Conservation (phyloP, 2,888 invertebrate genomes). For the Reticulitermes lucifugus region DNA sequence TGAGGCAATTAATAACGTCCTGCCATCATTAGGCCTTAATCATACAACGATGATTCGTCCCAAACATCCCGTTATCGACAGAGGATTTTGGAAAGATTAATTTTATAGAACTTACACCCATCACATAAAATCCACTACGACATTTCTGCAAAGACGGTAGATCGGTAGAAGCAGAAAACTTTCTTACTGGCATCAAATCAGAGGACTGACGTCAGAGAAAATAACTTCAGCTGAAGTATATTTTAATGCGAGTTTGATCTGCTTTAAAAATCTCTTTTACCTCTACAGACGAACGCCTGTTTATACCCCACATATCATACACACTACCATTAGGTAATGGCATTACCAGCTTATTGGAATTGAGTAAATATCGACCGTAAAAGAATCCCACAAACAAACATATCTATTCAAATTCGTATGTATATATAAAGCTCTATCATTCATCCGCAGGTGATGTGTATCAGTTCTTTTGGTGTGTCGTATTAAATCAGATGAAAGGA, state of each 20-base stretch:
- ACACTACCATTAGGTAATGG: background rate
- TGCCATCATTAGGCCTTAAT: no score
- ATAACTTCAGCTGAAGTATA: background rate
- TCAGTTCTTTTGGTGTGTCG: background rate
- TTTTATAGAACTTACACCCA: no score
- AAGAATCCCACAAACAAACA: background rate
- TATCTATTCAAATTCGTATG: background rate
- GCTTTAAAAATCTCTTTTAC: constrained; percentile 13
- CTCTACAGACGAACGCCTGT: background rate
- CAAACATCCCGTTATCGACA: no score
- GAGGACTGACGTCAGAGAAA: background rate
- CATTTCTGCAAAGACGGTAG: no score
- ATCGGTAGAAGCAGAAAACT: background rate
- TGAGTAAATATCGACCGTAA: background rate
- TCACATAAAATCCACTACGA: no score
- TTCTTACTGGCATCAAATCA: background rate
- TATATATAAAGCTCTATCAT: background rate
- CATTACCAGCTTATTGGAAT: background rate
- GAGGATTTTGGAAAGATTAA: no score
- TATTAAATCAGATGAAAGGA: background rate
- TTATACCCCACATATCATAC: background rate
- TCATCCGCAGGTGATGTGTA: background rate
- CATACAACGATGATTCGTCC: no score
- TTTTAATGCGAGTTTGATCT: constrained; percentile 16
- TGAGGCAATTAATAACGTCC: no score